These are phyloP conservation scores for Sardinella longiceps DNA, from an alignment of 2,797 vertebrate species.

Conservation along the genomic window DNA sequence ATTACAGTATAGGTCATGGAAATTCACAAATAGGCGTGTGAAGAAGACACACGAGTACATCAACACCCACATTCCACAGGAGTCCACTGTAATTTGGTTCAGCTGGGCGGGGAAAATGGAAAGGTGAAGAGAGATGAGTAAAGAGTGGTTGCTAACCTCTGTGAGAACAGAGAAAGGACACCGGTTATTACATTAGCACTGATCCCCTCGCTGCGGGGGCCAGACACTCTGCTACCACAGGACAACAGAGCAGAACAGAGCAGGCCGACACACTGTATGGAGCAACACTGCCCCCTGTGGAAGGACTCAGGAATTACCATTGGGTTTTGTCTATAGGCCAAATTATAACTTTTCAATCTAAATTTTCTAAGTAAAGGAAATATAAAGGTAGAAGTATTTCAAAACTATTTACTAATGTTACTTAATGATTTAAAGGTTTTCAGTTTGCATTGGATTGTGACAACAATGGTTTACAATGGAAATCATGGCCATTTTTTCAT, in stretches of 20 bases:
- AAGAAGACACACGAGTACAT: neutral
- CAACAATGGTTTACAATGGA: too few relatives aligned
- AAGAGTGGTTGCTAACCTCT: slow-evolving; percentile 63
- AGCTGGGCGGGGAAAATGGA: slow-evolving; percentile 39
- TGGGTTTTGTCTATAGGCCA: neutral
- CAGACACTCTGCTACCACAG: slow-evolving; percentile 39
- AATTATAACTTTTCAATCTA: too few relatives aligned
- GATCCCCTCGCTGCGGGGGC: slow-evolving; percentile 59
- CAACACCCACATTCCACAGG: slow-evolving; percentile 58
- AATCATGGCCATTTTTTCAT: too few relatives aligned
- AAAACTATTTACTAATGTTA: too few relatives aligned
- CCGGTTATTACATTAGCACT: slow-evolving; percentile 67
- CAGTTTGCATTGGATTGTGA: too few relatives aligned
- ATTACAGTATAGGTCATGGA: neutral
- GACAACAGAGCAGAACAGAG: neutral
- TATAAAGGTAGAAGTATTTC: too few relatives aligned
- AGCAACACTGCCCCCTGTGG: slow-evolving; percentile 64
- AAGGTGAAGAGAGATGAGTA: slow-evolving; percentile 53
- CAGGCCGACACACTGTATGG: neutral
- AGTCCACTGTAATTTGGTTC: neutral
- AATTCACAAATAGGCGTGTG: neutral
- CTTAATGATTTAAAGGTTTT: too few relatives aligned
- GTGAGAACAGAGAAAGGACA: slow-evolving; percentile 50
- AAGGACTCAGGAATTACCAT: neutral
- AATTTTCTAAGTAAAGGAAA: too few relatives aligned